phyloP scores from a whole-genome alignment of 2,797 vertebrate genomes.

The Eospalax fontanierii region DNA sequence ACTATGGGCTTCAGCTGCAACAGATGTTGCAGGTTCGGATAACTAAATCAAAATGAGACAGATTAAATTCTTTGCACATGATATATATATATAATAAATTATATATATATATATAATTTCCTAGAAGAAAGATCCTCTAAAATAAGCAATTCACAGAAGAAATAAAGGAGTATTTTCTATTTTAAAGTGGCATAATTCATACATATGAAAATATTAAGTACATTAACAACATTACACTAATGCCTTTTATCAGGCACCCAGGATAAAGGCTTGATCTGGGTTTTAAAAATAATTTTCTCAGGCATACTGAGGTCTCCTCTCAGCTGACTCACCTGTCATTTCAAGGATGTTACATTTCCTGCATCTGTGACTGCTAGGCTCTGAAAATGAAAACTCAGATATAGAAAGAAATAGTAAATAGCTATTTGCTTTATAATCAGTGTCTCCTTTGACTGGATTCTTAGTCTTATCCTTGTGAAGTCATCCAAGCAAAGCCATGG shows the following conservation, averaged over 20 bases:
- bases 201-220: slow-evolving; percentile 64
- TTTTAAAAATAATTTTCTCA: not conserved
- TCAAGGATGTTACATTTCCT: not conserved
- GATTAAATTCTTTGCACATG: slow-evolving; percentile 61
- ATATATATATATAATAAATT: not conserved
- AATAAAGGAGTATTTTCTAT: slow-evolving; percentile 6
- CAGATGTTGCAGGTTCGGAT: slow-evolving; percentile 72
- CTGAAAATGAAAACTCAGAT: slow-evolving; percentile 46
- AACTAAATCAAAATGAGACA: slow-evolving; percentile 71
- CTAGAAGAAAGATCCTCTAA: slow-evolving; percentile 4
- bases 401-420: slow-evolving; percentile 8
- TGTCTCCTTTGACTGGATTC: not conserved
- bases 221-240: slow-evolving; percentile 16
- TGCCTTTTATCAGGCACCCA: not conserved
- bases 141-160: slow-evolving; percentile 31
- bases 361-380: not conserved
- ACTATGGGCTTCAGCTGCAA: slow-evolving; percentile 46
- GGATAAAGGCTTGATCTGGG: not conserved
- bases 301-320: not conserved
- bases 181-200: slow-evolving; percentile 41
- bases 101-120: slow-evolving; percentile 32
- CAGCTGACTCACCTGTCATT: not conserved
- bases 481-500: not conserved
- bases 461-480: slow-evolving; percentile 19
- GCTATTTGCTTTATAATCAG: not conserved